Base-by-base conservation (phyloP, 2,888 invertebrate genomes). In the Torymus aiolomorphi region DNA sequence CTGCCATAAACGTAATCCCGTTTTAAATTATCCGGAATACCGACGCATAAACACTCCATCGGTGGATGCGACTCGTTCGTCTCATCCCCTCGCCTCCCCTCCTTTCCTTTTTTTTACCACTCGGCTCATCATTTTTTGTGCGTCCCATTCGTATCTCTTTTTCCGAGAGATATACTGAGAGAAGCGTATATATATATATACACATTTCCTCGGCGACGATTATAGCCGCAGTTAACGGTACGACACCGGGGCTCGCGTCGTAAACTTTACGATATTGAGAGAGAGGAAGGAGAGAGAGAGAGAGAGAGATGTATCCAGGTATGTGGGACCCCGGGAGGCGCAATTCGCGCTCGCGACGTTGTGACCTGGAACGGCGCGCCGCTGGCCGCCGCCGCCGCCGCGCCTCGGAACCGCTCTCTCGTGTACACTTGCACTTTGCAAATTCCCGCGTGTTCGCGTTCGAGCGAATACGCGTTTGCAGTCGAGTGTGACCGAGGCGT, bases 381-480 rank as follows among this genome's bases (percentile, higher is more conserved):
- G 42, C 42, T 42, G 42, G 42, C 42, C 42, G 42, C 31, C 31
- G 24, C 24, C 13, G 61, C n/a, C n/a, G n/a, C 71, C 61, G 49
- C 70, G 52, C 71, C 71, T 52, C 49, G 71, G 51, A 51, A 20
- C 52, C 62, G 24, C 20, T 72, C 42, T 24, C 61, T 24, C 24
- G 24, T 24, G 13, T 13, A 62, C 63, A 73, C 73, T 63, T 73
- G 73, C 73, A 54, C 73, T 69, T 69, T 69, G 56, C 67, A 31
- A 69, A 54, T 69, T 63, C 18, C 56, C 18, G 65, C 73, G 63
- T n/a, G 49, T 16, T 31, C 24, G 12, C 61, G 61, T 61, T 24
- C 24, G 20, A 12, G 10, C 16, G 61, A 1, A 20, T 61, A 24
- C 24, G 16, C 24, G 24, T 20, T 24, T 61, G 12, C 24, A 14